These are phyloP conservation scores for Monochamus alternatus DNA, from an alignment of 2,888 invertebrate species.

Conservation along the genomic window DNA sequence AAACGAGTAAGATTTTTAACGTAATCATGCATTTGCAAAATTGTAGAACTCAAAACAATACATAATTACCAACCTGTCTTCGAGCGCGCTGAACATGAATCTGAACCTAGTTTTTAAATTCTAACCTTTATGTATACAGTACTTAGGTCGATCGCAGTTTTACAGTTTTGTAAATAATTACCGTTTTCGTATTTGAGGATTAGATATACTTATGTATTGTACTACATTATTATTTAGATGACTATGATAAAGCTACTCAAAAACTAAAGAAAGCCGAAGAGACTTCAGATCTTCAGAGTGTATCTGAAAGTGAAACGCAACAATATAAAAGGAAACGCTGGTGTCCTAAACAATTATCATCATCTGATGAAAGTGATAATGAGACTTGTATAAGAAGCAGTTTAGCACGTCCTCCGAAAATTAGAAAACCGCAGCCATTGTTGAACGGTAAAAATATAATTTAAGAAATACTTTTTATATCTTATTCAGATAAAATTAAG, in stretches of 20 bases:
- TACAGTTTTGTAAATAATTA: no score
- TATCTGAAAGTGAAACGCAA: background rate
- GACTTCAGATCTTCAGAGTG: slow-evolving; percentile 5
- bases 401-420: background rate
- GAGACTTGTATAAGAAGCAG: background rate
- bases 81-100: no score
- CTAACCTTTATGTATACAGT: no score
- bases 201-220: background rate
- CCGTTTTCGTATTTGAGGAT: background rate
- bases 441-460: background rate
- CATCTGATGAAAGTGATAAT: background rate
- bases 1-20: slow-evolving; percentile 20
- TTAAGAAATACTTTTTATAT: no score
- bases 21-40: no score
- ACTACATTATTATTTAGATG: background rate
- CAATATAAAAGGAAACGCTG: slow-evolving; percentile 3
- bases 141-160: no score
- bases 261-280: background rate
- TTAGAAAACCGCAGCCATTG: background rate
- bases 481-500: no score
- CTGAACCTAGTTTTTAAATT: no score
- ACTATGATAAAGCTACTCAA: background rate
- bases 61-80: no score
- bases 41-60: no score
- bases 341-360: slow-evolving; percentile 15